Evolutionary conservation across 2,113 vertebrate species (phyloP).

Genomic region (Poeciliopsis retropinna): DNA sequence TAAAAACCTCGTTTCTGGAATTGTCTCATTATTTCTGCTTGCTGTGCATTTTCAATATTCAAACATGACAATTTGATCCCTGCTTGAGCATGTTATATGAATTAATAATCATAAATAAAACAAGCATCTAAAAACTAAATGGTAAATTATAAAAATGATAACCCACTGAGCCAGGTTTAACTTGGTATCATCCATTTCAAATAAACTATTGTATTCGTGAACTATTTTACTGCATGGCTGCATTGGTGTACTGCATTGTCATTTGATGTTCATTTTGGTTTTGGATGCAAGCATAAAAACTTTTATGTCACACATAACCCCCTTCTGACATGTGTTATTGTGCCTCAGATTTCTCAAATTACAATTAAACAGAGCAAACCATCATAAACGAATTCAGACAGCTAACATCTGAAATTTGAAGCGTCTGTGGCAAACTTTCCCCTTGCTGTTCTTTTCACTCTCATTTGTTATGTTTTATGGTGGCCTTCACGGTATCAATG

Average conservation of each 20-base stretch:
- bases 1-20: slow-evolving; percentile 53
- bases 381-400: too few relatives aligned
- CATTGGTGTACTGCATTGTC: too few relatives aligned
- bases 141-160: not conserved
- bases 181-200: not conserved
- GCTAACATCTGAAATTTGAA: not conserved
- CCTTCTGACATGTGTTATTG: too few relatives aligned
- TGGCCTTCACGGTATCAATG: not conserved
- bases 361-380: too few relatives aligned
- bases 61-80: not conserved
- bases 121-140: not conserved
- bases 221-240: too few relatives aligned
- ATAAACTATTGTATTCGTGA: too few relatives aligned
- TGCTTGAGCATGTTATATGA: not conserved
- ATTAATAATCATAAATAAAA: not conserved
- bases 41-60: not conserved
- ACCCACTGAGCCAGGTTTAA: not conserved
- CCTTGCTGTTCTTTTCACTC: not conserved
- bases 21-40: slow-evolving; percentile 14
- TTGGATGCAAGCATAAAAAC: too few relatives aligned
- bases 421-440: not conserved
- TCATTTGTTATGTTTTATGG: not conserved
- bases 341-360: too few relatives aligned
- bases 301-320: too few relatives aligned
- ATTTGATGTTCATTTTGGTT: too few relatives aligned